These are phyloP conservation scores for Nomada goodeniana DNA, from an alignment of 2,888 invertebrate genomes.

Conservation along the genomic window DNA sequence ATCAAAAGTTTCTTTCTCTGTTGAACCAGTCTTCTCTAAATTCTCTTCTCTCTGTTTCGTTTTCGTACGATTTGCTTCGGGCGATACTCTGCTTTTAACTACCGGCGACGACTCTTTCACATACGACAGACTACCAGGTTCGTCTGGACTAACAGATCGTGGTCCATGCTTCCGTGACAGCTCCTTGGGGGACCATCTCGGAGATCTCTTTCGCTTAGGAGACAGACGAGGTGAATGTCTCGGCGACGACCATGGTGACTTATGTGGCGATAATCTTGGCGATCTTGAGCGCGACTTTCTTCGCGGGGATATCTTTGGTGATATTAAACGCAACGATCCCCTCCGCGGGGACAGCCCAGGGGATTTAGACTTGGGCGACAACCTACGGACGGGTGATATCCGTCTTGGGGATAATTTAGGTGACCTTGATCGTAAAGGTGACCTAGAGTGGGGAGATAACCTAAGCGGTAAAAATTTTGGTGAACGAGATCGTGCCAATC, in stretches of 20 bases:
- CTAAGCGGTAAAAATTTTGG: constrained; percentile 72
- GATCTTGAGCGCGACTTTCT: constrained; percentile 68
- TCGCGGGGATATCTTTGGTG: constrained; percentile 63
- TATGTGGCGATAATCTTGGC: constrained; percentile 68
- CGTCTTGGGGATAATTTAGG: constrained; percentile 74
- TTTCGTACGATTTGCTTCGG: constrained; percentile 57
- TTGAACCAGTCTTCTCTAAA: constrained; percentile 49
- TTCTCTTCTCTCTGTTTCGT: constrained; percentile 63
- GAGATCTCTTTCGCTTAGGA: constrained; percentile 73
- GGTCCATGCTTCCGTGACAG: constrained; percentile 65
- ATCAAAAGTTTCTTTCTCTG: constrained; percentile 66
- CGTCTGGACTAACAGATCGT: constrained; percentile 72
- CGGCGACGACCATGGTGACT: constrained; percentile 74
- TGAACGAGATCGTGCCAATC: constrained; percentile 70
- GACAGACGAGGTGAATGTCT: constrained; percentile 75
- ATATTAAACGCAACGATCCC: constrained; percentile 57
- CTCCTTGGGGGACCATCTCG: constrained; percentile 77
- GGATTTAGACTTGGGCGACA: constrained; percentile 68
- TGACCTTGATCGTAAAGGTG: constrained; percentile 70
- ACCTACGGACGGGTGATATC: constrained; percentile 56
- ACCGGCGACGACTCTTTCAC: constrained; percentile 63
- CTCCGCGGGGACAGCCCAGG: constrained; percentile 73
- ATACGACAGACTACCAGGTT: constrained; percentile 48
- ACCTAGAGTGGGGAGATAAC: constrained; percentile 66
- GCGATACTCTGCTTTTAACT: constrained; percentile 57